A percentile compares a stretch with the other conserved stretches of the same genome.
These are phyloP conservation scores for Gandaritis pyraliata DNA, from an alignment of 2,888 invertebrate genomes.

Conservation along the genomic window DNA sequence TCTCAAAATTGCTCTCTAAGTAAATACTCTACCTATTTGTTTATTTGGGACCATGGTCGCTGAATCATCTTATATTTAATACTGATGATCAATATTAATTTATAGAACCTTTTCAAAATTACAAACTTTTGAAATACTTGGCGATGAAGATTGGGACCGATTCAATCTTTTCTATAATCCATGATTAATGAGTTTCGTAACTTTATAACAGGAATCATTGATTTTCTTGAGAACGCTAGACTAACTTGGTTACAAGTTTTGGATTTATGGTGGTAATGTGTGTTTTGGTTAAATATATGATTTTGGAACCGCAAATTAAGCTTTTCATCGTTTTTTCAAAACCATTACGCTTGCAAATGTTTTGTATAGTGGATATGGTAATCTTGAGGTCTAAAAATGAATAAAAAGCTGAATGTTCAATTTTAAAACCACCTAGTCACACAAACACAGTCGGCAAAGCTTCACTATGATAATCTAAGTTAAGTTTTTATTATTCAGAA, in stretches of 20 bases:
- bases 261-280: not conserved
- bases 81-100: conserved; percentile 1
- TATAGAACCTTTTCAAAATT: conserved; percentile 11
- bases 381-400: too few relatives aligned
- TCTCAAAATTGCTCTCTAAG: too few relatives aligned
- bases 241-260: not conserved
- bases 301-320: too few relatives aligned
- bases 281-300: not conserved
- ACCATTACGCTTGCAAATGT: too few relatives aligned
- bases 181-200: conserved; percentile 24
- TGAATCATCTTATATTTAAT: not conserved
- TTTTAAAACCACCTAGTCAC: too few relatives aligned
- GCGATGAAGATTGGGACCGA: conserved; percentile 6
- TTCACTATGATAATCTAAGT: too few relatives aligned
- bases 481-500: conserved; percentile 8
- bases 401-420: too few relatives aligned
- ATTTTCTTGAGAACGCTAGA: conserved; percentile 6
- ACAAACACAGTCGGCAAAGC: too few relatives aligned
- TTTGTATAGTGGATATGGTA: too few relatives aligned
- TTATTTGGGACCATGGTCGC: not conserved
- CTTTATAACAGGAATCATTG: conserved; percentile 29
- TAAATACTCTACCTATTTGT: too few relatives aligned
- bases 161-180: conserved; percentile 19
- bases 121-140: conserved; percentile 8
- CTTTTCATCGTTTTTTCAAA: too few relatives aligned